A percentile compares a stretch with the other conserved stretches of the same genome.
phyloP scores from a whole-genome alignment of 2,797 vertebrate genomes.

The Phylloscopus collybita region DNA sequence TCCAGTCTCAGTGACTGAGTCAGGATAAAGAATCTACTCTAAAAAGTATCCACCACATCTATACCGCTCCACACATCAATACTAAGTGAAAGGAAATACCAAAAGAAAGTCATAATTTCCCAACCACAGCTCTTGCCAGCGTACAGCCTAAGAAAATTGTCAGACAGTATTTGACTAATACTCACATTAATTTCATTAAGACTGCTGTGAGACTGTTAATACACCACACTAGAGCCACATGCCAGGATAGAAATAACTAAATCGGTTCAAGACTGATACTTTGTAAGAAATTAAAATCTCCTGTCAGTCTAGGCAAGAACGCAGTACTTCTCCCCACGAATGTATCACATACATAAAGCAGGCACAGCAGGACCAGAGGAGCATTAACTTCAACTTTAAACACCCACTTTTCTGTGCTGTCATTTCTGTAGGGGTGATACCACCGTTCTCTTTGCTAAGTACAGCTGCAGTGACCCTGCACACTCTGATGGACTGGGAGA shows the following conservation, averaged over 20 bases:
- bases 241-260: not conserved
- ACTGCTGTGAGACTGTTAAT: not conserved
- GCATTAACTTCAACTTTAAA: not conserved
- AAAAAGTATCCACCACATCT: not conserved
- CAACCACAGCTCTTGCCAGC: not conserved
- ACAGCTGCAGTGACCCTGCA: not conserved
- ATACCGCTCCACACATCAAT: not conserved
- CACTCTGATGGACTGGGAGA: not conserved
- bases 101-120: not conserved
- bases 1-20: not conserved
- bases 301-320: not conserved
- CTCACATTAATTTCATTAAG: not conserved
- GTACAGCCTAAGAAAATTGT: not conserved
- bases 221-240: not conserved
- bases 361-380: not conserved
- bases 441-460: not conserved
- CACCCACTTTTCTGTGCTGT: not conserved
- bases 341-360: not conserved
- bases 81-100: slow-evolving; percentile 28
- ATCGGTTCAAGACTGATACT: not conserved
- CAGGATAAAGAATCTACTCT: not conserved
- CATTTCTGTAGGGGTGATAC: rapidly evolving
- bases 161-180: slow-evolving; percentile 9
- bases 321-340: not conserved
- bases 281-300: not conserved